Conservation (phyloP, 2,113 vertebrate species). For the Menura novaehollandiae region DNA sequence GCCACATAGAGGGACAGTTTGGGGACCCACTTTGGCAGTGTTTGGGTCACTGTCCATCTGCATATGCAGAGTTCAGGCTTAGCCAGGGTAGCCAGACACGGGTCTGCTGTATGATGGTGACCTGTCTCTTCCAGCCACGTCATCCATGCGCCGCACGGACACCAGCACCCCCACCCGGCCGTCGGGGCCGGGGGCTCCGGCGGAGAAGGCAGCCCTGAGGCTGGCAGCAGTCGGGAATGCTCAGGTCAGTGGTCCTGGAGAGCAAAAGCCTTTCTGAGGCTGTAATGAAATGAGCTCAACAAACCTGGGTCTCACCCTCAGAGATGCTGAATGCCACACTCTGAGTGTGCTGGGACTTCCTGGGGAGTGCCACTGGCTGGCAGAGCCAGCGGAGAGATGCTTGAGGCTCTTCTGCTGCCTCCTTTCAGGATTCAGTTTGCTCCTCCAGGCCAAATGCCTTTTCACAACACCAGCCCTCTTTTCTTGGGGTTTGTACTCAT, state of each 20-base stretch:
- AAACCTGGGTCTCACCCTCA: fast-evolving
- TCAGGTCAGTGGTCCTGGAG: conserved; percentile 67
- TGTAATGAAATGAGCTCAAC: neutral
- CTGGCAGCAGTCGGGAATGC: conserved; percentile 64
- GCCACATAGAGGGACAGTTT: fast-evolving
- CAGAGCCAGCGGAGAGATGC: neutral
- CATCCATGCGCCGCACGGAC: conserved; percentile 73
- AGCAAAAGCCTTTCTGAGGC: neutral
- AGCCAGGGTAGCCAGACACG: fast-evolving
- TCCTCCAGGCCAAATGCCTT: neutral
- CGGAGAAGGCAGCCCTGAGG: conserved; percentile 73
- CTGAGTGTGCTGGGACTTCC: neutral
- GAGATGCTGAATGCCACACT: neutral
- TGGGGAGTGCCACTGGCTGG: neutral
- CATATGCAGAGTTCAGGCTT: fast-evolving
- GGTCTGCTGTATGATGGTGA: fast-evolving
- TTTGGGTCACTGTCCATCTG: neutral
- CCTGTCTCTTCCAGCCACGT: conserved; percentile 68
- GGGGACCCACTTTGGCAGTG: neutral
- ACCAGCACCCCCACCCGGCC: conserved; percentile 81
- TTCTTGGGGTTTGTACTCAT: fast-evolving
- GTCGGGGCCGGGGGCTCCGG: conserved; percentile 17
- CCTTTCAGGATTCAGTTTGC: neutral
- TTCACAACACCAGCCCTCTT: fast-evolving
- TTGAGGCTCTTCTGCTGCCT: neutral